A percentile compares a stretch with the other conserved stretches of the same genome.
Conservation (phyloP, 2,888 invertebrate genomes). For the Macropis europaea region DNA sequence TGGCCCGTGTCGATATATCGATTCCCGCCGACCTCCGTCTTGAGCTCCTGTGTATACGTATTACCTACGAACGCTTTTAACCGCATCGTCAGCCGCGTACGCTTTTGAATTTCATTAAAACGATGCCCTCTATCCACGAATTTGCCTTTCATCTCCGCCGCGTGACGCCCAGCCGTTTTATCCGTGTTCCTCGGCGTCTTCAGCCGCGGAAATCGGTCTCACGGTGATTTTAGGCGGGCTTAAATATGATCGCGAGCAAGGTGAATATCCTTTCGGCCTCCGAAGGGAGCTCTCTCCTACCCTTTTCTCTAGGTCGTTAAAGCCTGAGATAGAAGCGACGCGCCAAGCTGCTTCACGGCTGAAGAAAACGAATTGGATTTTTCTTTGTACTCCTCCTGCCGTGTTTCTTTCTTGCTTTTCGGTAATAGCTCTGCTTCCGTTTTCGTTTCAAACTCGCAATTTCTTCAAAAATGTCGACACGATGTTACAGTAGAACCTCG, state of each 20-base stretch:
- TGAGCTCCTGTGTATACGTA: constrained; percentile 26
- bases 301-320: neutral
- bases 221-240: constrained; percentile 4
- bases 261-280: constrained; percentile 9
- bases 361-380: too few relatives aligned
- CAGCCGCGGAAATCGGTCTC: constrained; percentile 15
- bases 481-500: too few relatives aligned
- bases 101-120: constrained; percentile 50
- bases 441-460: too few relatives aligned
- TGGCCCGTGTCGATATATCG: constrained; percentile 68
- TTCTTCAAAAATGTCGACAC: too few relatives aligned
- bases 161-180: neutral
- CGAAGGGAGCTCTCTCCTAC: neutral
- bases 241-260: constrained; percentile 10
- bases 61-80: constrained; percentile 42
- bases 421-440: too few relatives aligned
- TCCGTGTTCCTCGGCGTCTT: neutral
- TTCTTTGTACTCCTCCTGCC: too few relatives aligned
- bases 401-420: too few relatives aligned
- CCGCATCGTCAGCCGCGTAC: constrained; percentile 35
- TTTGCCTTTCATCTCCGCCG: constrained; percentile 10
- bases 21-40: constrained; percentile 61
- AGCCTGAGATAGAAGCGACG: neutral
- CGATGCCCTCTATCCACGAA: neutral
- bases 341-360: too few relatives aligned